Percentiles rank a stretch among this genome's conserved stretches.
phyloP scores from a whole-genome alignment of 2,113 vertebrate genomes.

The Narcine bancroftii region DNA sequence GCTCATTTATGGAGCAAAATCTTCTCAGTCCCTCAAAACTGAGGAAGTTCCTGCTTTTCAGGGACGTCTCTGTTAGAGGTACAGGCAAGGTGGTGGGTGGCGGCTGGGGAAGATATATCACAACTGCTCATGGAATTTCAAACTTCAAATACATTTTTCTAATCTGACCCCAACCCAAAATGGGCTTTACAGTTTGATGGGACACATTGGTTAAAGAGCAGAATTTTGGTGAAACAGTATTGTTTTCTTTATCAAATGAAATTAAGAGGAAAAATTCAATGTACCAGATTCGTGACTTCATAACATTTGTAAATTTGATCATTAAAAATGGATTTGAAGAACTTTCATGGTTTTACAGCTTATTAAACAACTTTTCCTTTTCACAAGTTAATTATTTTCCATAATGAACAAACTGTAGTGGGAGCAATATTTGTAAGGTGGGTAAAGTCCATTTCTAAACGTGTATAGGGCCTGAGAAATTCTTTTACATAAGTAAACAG shows the following conservation, averaged over 20 bases:
- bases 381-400: background rate
- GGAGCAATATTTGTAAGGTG: background rate
- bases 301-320: too few relatives aligned
- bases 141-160: background rate
- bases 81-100: background rate
- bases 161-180: background rate
- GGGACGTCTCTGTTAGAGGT: too few relatives aligned
- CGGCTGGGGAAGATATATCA: background rate
- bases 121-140: slow-evolving; percentile 14
- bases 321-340: background rate
- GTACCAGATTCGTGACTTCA: background rate
- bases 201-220: background rate
- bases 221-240: background rate
- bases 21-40: background rate
- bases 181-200: background rate
- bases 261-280: background rate
- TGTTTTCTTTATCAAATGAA: background rate
- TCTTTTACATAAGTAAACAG: slow-evolving; percentile 11
- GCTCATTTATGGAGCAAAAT: background rate
- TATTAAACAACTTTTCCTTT: slow-evolving; percentile 22
- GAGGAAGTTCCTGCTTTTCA: background rate
- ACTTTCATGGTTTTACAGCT: background rate
- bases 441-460: background rate
- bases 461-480: background rate
- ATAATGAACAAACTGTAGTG: background rate